Percentiles rank a stretch among this genome's conserved stretches.
Evolutionary conservation across 53 echinoderm and acorn worm species (phyloP).

Genomic region (Arbacia lixula): DNA sequence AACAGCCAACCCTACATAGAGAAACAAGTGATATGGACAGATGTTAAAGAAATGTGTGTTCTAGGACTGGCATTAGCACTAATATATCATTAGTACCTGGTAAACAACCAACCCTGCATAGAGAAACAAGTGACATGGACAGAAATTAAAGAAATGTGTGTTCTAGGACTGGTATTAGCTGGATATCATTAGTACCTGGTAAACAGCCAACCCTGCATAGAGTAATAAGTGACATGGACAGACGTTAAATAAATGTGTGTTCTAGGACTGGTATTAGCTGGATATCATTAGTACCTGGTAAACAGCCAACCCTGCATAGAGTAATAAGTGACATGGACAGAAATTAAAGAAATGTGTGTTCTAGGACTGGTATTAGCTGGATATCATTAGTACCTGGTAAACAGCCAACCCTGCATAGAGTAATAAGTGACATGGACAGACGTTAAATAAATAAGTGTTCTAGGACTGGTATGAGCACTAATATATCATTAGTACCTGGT

Average conservation of each 20-base stretch:
- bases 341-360: not conserved
- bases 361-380: too few relatives aligned
- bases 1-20: slow-evolving; percentile 84
- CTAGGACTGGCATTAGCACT: too few relatives aligned
- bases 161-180: too few relatives aligned
- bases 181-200: too few relatives aligned
- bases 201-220: slow-evolving; percentile 85
- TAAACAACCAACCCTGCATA: slow-evolving; percentile 87
- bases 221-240: not conserved
- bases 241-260: not conserved
- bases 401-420: slow-evolving; percentile 82
- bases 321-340: not conserved
- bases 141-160: not conserved
- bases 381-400: too few relatives aligned
- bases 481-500: too few relatives aligned
- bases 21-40: slow-evolving; percentile 2
- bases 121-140: slow-evolving; percentile 5
- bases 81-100: too few relatives aligned
- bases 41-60: not conserved
- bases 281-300: too few relatives aligned
- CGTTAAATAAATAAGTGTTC: not conserved
- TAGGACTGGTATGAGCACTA: too few relatives aligned
- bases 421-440: not conserved
- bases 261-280: too few relatives aligned
- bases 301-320: slow-evolving; percentile 84